Base-by-base conservation (phyloP, 2,113 vertebrate genomes). In the Brachypteracias leptosomus region DNA sequence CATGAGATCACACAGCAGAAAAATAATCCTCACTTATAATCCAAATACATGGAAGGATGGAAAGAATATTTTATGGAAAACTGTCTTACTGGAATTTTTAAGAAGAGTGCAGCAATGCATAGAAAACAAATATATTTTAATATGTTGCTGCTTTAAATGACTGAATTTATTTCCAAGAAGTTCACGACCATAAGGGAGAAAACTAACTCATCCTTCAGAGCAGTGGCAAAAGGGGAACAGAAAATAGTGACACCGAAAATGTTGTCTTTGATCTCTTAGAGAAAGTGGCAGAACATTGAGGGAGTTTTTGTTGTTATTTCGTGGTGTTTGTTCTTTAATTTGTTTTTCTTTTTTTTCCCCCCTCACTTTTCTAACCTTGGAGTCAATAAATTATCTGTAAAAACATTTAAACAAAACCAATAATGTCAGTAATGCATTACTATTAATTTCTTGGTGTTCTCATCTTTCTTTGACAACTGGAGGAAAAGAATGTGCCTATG, bases 31-130 rank as follows among this genome's bases (percentile, higher is more conserved):
- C 9, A 12, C 13, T 74, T 91, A 65, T 9, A 92, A 84, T 75
- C 52, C 82, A 81, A 91, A 68, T 35, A 72, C 36, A 65, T 33
- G 73, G 59, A 85, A 76, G 18, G 57, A 85, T 68, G 70, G 87
- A 93, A 96, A 74, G 29, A 71, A 86, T 22, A 40, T 29, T 90
- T 66, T 31, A 68, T 68, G 80, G 89, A 92, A 96, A 92, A 89
- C 20, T 85, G 6, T 52, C 40, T 54, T 52, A 52, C 44, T 57
- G 44, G 58, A 92, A 85, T 79, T 72, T 79, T 72, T 89, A 71
- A 78, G n/a, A 74, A 58, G 28, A 70, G 29, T 44, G 89, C 73
- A 84, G 62, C 71, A 85, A 40, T 21, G 65, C 40, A 36, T 68
- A 52, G 63, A 84, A 90, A 88, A 89, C 55, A 92, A 93, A 22